These are phyloP conservation scores for Labrus mixtus DNA, from an alignment of 2,113 vertebrate species.

Conservation along the genomic window DNA sequence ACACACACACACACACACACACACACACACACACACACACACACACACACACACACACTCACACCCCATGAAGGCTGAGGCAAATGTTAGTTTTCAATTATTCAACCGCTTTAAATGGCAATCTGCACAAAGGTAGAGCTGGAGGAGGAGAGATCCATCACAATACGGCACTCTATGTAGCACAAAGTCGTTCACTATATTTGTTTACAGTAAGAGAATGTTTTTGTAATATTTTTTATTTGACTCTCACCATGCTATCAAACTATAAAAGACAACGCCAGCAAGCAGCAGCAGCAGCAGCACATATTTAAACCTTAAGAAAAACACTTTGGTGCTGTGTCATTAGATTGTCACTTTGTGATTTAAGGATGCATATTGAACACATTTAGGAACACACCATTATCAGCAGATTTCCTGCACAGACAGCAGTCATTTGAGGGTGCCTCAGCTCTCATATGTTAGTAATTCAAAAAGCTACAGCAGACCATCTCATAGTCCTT, in stretches of 20 bases:
- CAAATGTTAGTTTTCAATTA: constrained; percentile 86
- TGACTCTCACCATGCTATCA: constrained; percentile 29
- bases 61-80: constrained; percentile 66
- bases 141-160: constrained; percentile 26
- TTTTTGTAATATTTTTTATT: neutral
- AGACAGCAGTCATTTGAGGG: constrained; percentile 34
- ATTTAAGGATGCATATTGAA: constrained; percentile 71
- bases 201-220: neutral
- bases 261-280: constrained; percentile 2
- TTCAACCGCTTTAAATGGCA: constrained; percentile 85
- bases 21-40: constrained; percentile 26
- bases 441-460: constrained; percentile 49
- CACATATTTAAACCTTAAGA: constrained; percentile 60
- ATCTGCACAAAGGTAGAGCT: constrained; percentile 56
- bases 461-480: constrained; percentile 55
- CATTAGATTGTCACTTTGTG: constrained; percentile 60
- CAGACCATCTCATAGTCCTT: constrained; percentile 49
- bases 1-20: neutral
- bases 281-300: constrained; percentile 46
- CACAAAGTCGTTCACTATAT: neutral
- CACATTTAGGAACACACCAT: constrained; percentile 56
- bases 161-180: neutral
- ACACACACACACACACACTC: constrained; percentile 49
- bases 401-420: constrained; percentile 72
- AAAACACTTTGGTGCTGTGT: constrained; percentile 45